Evolutionary conservation across 1,140 invertebrate species (phyloP).

Genomic region (Eriosoma lanigerum): DNA sequence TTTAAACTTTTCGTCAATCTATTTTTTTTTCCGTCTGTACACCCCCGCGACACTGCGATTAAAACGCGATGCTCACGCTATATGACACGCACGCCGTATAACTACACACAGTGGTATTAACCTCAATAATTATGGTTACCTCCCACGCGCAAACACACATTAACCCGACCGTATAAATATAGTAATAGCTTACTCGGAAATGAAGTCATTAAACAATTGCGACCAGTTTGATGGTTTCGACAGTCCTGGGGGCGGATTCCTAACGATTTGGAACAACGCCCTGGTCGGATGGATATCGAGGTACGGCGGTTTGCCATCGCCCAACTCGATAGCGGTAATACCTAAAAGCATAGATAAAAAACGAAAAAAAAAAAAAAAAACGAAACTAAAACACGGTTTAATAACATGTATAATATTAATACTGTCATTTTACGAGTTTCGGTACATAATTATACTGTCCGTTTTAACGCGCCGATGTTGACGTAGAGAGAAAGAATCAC

Average conservation of each 20-base stretch:
- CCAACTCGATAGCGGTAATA: slow-evolving; percentile 88
- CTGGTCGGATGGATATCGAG: slow-evolving; percentile 83
- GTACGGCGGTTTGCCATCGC: slow-evolving; percentile 82
- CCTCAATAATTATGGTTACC: neutral
- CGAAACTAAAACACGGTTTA: too few species aligned
- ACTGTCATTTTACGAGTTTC: neutral
- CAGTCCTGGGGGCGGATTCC: slow-evolving; percentile 81
- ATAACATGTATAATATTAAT: too few species aligned
- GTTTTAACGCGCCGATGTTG: too few species aligned
- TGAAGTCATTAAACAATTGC: slow-evolving; percentile 79
- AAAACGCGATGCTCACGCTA: too few species aligned
- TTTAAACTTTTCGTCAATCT: too few species aligned
- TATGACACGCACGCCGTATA: too few species aligned
- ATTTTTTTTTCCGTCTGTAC: too few species aligned
- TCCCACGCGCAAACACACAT: neutral
- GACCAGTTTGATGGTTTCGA: slow-evolving; percentile 75
- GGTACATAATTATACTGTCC: too few species aligned
- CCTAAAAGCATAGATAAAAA: slow-evolving; percentile 55
- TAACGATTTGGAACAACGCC: slow-evolving; percentile 81
- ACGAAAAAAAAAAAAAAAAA: too few species aligned
- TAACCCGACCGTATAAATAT: neutral
- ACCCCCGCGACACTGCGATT: too few species aligned
- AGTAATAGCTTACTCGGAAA: slow-evolving; percentile 68
- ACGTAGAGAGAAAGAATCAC: too few species aligned
- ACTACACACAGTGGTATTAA: neutral